Evolutionary conservation across 2,888 invertebrate genomes (phyloP).

Genomic region (Lithosia quadra): DNA sequence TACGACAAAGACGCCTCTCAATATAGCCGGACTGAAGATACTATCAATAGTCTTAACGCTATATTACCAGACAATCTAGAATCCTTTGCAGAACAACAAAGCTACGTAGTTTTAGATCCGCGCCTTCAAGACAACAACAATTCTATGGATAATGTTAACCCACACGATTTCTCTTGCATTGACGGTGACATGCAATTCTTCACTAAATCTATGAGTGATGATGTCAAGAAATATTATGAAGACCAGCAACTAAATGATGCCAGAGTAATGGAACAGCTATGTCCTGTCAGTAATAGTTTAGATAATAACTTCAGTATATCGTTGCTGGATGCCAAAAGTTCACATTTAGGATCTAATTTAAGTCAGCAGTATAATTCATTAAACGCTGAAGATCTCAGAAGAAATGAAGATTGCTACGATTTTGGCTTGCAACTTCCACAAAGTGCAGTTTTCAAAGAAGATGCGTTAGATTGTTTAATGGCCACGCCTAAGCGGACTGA

Average conservation of each 20-base stretch:
- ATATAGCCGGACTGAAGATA: constrained; percentile 70
- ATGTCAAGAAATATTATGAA: constrained; percentile 82
- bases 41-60: constrained; percentile 76
- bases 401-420: constrained; percentile 79
- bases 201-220: constrained; percentile 82
- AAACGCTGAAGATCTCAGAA: constrained; percentile 73
- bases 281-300: constrained; percentile 74
- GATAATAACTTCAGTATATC: constrained; percentile 80
- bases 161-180: constrained; percentile 79
- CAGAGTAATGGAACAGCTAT: constrained; percentile 75
- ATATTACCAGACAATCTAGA: constrained; percentile 81
- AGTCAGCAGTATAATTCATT: constrained; percentile 71
- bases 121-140: constrained; percentile 69
- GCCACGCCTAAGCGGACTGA: constrained; percentile 72
- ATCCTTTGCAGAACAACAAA: constrained; percentile 78
- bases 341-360: constrained; percentile 71
- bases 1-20: constrained; percentile 69
- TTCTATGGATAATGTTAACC: constrained; percentile 68
- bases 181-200: constrained; percentile 84
- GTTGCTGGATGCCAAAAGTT: constrained; percentile 72
- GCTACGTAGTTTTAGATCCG: constrained; percentile 76
- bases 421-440: constrained; percentile 76
- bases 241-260: constrained; percentile 76
- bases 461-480: constrained; percentile 77
- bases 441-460: constrained; percentile 75